phyloP scores from a whole-genome alignment of 2,113 vertebrate genomes.

The Eleginops maclovinus region DNA sequence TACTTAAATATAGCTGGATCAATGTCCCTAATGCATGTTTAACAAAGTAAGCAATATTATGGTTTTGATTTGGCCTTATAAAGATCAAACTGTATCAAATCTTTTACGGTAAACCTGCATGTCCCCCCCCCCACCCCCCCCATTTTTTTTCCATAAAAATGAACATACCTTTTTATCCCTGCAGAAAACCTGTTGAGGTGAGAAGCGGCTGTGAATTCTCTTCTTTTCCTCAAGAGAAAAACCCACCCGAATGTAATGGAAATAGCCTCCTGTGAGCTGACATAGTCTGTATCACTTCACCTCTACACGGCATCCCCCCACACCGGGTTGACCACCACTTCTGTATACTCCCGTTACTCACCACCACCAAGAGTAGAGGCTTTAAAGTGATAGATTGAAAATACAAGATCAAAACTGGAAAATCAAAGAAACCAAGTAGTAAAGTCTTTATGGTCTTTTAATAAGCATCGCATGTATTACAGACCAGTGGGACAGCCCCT shows the following conservation, averaged over 20 bases:
- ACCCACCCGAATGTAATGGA: constrained; percentile 63
- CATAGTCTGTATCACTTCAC: constrained; percentile 52
- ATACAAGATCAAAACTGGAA: neutral
- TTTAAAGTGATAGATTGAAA: too few species aligned
- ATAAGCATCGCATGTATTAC: constrained; percentile 36
- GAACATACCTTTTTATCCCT: constrained; percentile 66
- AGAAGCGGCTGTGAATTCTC: constrained; percentile 39
- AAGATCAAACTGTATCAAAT: neutral
- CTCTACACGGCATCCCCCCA: constrained; percentile 7
- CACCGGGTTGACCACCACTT: constrained; percentile 16
- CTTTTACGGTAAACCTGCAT: neutral
- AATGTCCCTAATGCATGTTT: neutral
- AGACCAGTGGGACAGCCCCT: constrained; percentile 36
- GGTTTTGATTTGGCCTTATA: neutral
- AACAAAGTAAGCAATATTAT: neutral
- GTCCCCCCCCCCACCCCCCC: too few species aligned
- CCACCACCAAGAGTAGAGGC: constrained; percentile 21
- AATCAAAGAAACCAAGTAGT: constrained; percentile 8
- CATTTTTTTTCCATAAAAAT: too few species aligned
- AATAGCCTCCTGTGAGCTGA: constrained; percentile 70
- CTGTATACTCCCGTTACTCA: constrained; percentile 22
- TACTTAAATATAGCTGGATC: neutral
- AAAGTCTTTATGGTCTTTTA: constrained; percentile 38
- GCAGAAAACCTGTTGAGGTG: constrained; percentile 56
- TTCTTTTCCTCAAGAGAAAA: constrained; percentile 33